Conservation (phyloP, 2,888 invertebrate genomes). For the Cephus nigrinus region DNA sequence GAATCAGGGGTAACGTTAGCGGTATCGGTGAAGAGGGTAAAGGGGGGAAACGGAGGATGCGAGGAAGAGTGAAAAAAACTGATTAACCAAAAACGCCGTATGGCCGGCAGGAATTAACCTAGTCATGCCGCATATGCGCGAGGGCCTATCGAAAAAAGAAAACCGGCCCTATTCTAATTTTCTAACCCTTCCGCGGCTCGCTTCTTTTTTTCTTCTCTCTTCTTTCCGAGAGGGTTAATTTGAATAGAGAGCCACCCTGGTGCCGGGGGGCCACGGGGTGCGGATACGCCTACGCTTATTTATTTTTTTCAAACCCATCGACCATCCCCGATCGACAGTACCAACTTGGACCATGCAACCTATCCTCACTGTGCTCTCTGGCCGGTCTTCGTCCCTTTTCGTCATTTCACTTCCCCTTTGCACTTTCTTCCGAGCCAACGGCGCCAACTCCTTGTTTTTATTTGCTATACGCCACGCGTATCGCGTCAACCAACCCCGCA, state of each 20-base stretch:
- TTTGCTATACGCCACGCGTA: not conserved
- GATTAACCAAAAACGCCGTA: constrained; percentile 44
- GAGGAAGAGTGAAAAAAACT: constrained; percentile 32
- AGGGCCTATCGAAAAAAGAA: constrained; percentile 36
- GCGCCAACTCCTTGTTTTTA: not conserved
- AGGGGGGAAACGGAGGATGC: not conserved
- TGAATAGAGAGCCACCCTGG: constrained; percentile 51
- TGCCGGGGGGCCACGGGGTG: constrained; percentile 18
- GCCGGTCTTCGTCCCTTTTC: not conserved
- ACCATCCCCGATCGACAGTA: not conserved
- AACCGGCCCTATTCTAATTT: constrained; percentile 55
- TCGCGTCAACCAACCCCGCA: not conserved
- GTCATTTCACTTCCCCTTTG: not conserved
- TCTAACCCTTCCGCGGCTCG: constrained; percentile 48
- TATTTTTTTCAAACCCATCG: constrained; percentile 12
- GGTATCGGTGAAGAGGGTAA: not conserved
- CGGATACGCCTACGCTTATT: constrained; percentile 52
- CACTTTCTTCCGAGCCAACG: not conserved
- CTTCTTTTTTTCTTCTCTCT: constrained; percentile 24
- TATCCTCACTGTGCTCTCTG: not conserved
- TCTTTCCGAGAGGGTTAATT: constrained; percentile 62
- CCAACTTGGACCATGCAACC: not conserved
- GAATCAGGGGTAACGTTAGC: not conserved
- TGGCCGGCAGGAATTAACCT: constrained; percentile 52
- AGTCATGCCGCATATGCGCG: constrained; percentile 60